Base-by-base conservation (phyloP, 2,888 invertebrate genomes). In the Rhorus exstirpatorius region DNA sequence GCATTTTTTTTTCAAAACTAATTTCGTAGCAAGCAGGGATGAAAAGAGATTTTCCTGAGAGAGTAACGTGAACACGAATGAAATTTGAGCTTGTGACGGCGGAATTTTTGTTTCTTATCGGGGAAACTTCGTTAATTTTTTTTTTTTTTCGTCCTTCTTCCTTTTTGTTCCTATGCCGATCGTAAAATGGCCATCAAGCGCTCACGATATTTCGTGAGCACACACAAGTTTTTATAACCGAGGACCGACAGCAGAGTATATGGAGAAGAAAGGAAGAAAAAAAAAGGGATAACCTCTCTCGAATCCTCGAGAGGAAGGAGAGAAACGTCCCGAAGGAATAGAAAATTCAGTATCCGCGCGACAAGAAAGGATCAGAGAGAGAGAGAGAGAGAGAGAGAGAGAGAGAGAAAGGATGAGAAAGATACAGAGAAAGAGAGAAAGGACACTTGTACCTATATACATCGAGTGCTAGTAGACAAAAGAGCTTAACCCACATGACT, bases 291-390 rank as follows among this genome's bases (percentile, higher is more conserved):
- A 63, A 21, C 49, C 58, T 65, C 31, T 65, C 31, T 55, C 41
- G 74, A 26, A 49, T 46, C 65, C 46, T 67, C 26, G 58, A 46
- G 35, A 79, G 70, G 70, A 58, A 68, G 19, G 58, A 46, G 35
- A 79, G 70, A 63, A 58, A 68, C 61, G 74, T 76, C 83, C 81
- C 77, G 74, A 79, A 76, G 83, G 78, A 81, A 77, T 81, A 68
- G 81, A 81, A 80, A 81, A 78, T 81, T 79, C 68, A 79, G 78
- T 80, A 81, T 65, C 74, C 72, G 72, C 72, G 74, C 83, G 80
- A 76, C 53, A 67, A 53, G 19, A 35, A 65, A 35, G 60, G 24
- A 67, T 44, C 63, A 14, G 60, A 53, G 60, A 55, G 21, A 60
- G 38, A 71, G 46, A 38, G 35, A 19, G 21, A 55, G 17, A 55